Base-by-base conservation (phyloP, 2,113 vertebrate genomes). In the Datnioides undecimradiatus region DNA sequence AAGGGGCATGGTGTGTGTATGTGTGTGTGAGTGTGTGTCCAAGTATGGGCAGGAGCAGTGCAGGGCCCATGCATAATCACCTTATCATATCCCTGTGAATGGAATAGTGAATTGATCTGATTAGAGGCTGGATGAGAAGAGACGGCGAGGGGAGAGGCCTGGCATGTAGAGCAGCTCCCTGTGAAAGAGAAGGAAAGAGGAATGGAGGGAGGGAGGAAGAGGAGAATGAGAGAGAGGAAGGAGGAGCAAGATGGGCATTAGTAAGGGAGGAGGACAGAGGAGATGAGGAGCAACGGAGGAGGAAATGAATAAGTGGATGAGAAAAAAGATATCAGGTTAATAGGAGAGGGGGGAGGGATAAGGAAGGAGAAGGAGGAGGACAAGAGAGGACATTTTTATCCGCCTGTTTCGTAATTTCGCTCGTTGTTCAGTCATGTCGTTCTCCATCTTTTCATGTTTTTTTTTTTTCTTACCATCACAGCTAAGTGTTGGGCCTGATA, bases 71-170 rank as follows among this genome's bases (percentile, higher is more conserved):
- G 87, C 90, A 92, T 93, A 93, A 95, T 94, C 92, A 93, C 87
- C 90, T 87, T 90, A 93, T 95, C 93, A 94, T 91, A 86, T 92
- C 87, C 79, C 84, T 83, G 81, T 88, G 82, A 92, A 93, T 87
- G 81, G 88, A 90, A 88, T 85, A 79, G 75, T 87, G 90, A 94
- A 91, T 87, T 89, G 81, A 92, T 93, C 87, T 88, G 88, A 94
- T 93, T 92, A 90, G 80, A 83, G 87, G 70, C n/a, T 84, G 89
- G 83, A 83, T 60, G 87, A 84, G 79, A 76, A 74, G 74, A 75
- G 78, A 51, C 59, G 80, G 80, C 41, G 36, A 63, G 55, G 45
- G 41, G 79, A 83, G 84, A 82, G 60, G 78, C 29, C 74, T 57
- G 62, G 79, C 75, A 81, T 84, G 86, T 65, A 75, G 79, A 88